Evolutionary conservation across 2,888 invertebrate species (phyloP).

Genomic region (Xanthorhoe spadicearia): DNA sequence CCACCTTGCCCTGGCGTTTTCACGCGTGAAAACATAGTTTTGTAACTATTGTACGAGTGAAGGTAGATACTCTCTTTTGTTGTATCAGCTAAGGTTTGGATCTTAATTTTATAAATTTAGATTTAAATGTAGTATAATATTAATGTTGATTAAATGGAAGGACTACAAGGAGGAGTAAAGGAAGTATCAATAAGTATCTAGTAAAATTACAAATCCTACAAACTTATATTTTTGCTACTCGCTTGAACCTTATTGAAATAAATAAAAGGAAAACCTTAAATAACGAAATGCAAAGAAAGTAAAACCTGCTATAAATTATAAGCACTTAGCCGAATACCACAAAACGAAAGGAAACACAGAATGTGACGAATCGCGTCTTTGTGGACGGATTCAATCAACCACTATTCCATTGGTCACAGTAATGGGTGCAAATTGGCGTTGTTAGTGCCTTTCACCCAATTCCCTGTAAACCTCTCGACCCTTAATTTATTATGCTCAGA

Average conservation of each 20-base stretch:
- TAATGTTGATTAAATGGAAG: too few species aligned
- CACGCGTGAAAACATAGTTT: slow-evolving; percentile 58
- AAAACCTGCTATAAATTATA: slow-evolving; percentile 17
- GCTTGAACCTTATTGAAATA: background rate
- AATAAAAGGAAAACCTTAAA: background rate
- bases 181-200: too few species aligned
- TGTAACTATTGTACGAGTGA: slow-evolving; percentile 42
- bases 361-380: slow-evolving; percentile 60
- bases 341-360: slow-evolving; percentile 54
- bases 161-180: too few species aligned
- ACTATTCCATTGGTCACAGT: slow-evolving; percentile 56
- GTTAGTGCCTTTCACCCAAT: slow-evolving; percentile 73
- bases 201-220: too few species aligned
- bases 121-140: too few species aligned
- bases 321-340: slow-evolving; percentile 35
- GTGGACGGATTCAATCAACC: slow-evolving; percentile 60
- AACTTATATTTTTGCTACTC: too few species aligned
- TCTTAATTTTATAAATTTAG: background rate
- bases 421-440: slow-evolving; percentile 66
- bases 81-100: slow-evolving; percentile 14
- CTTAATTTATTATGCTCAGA: background rate
- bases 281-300: slow-evolving; percentile 16
- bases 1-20: slow-evolving; percentile 48
- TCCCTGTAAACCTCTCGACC: slow-evolving; percentile 38
- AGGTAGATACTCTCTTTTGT: slow-evolving; percentile 38